Evolutionary conservation across 1,140 invertebrate genomes (phyloP).

Genomic region (Polypedilum pembai): DNA sequence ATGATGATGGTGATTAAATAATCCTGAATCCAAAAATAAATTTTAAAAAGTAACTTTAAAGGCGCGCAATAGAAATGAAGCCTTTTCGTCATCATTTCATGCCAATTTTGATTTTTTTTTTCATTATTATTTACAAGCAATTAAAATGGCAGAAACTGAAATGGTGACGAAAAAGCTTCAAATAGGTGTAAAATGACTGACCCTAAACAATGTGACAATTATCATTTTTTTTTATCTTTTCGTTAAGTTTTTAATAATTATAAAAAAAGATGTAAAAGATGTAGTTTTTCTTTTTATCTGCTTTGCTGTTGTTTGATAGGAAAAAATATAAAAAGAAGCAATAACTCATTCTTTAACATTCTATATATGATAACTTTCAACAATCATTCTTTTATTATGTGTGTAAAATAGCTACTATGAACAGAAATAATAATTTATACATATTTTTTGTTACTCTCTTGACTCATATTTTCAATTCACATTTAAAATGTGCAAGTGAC

Average conservation of each 20-base stretch:
- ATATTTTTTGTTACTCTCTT: too few relatives aligned
- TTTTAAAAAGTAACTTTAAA: too few relatives aligned
- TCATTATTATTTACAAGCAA: too few relatives aligned
- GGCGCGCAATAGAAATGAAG: not conserved
- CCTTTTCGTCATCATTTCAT: not conserved
- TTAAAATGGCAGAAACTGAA: too few relatives aligned
- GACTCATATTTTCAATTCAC: too few relatives aligned
- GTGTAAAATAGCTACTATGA: too few relatives aligned
- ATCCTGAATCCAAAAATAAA: slow-evolving; percentile 21
- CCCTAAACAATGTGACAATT: slow-evolving; percentile 17
- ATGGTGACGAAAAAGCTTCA: too few relatives aligned
- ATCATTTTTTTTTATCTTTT: not conserved
- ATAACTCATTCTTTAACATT: not conserved
- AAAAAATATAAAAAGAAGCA: slow-evolving; percentile 16
- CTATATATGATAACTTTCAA: too few relatives aligned
- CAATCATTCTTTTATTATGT: too few relatives aligned
- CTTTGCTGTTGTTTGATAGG: not conserved
- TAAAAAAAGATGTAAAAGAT: not conserved
- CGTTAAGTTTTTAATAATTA: slow-evolving; percentile 18
- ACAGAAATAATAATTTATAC: too few relatives aligned
- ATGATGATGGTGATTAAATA: slow-evolving; percentile 26
- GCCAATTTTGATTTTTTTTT: not conserved
- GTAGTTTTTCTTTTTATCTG: not conserved
- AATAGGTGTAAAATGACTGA: not conserved
- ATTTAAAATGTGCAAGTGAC: too few relatives aligned